phyloP scores from a whole-genome alignment of 2,888 invertebrate genomes.

The Brachypalpus laphriformis region DNA sequence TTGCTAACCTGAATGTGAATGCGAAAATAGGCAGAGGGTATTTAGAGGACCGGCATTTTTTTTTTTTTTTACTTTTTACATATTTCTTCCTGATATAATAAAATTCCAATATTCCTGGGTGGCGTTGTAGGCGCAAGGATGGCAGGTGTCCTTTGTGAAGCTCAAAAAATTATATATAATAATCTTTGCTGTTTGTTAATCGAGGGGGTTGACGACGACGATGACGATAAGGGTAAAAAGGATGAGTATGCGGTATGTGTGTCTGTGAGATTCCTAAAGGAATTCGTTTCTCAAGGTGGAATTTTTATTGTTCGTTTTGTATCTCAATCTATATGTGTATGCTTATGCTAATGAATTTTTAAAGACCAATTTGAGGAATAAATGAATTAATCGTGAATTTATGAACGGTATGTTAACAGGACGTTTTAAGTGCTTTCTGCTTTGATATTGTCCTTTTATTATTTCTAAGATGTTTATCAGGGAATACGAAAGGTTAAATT shows the following conservation, averaged over 20 bases:
- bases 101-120: slow-evolving; percentile 41
- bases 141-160: slow-evolving; percentile 29
- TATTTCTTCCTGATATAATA: slow-evolving; percentile 18
- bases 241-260: background rate
- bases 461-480: background rate
- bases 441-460: no score
- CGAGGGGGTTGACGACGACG: no score
- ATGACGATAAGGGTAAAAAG: background rate
- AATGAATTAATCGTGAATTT: background rate
- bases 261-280: background rate
- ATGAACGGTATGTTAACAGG: background rate
- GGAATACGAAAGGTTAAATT: background rate
- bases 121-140: background rate
- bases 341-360: background rate
- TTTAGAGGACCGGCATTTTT: slow-evolving; percentile 24
- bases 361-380: background rate
- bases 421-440: background rate
- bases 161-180: slow-evolving; percentile 1
- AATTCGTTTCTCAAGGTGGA: slow-evolving; percentile 19
- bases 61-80: background rate
- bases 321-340: background rate
- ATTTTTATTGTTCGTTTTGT: slow-evolving; percentile 23
- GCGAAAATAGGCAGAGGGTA: slow-evolving; percentile 23
- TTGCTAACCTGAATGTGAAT: slow-evolving; percentile 47
- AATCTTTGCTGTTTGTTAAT: slow-evolving; percentile 34